Conservation (phyloP, 2,797 vertebrate species). For the Taeniopygia guttata region DNA sequence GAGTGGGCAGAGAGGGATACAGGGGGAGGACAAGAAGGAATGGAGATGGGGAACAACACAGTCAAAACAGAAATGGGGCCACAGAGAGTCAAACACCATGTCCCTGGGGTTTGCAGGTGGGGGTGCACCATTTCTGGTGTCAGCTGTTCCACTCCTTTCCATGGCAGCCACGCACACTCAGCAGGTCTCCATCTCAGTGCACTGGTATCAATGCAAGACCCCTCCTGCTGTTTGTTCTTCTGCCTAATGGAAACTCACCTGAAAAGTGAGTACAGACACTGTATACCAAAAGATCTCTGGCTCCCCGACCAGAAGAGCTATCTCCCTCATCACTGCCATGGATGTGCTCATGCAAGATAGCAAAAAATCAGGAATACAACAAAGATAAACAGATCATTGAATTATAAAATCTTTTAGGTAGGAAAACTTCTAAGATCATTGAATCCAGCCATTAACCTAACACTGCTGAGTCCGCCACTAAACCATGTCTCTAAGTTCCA, state of each 20-base stretch:
- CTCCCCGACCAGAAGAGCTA: neutral
- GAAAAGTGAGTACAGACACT: neutral
- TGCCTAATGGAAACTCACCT: neutral
- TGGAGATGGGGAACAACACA: neutral
- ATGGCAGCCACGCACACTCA: neutral
- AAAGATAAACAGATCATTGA: neutral
- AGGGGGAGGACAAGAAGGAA: neutral
- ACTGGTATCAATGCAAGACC: neutral
- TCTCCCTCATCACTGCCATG: neutral
- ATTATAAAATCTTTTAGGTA: neutral
- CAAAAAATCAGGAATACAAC: neutral
- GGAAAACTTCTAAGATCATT: neutral
- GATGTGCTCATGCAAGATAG: neutral
- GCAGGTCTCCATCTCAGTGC: neutral
- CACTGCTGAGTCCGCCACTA: neutral
- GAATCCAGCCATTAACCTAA: neutral
- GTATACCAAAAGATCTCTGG: neutral
- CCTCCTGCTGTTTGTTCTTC: neutral
- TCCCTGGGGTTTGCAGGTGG: neutral
- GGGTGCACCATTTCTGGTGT: neutral
- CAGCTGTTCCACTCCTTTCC: neutral
- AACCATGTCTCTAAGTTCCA: neutral
- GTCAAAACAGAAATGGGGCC: neutral
- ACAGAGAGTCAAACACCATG: neutral
- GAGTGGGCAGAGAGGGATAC: neutral